Evolutionary conservation across 2,888 invertebrate species (phyloP).

Genomic region (Oligia strigilis): DNA sequence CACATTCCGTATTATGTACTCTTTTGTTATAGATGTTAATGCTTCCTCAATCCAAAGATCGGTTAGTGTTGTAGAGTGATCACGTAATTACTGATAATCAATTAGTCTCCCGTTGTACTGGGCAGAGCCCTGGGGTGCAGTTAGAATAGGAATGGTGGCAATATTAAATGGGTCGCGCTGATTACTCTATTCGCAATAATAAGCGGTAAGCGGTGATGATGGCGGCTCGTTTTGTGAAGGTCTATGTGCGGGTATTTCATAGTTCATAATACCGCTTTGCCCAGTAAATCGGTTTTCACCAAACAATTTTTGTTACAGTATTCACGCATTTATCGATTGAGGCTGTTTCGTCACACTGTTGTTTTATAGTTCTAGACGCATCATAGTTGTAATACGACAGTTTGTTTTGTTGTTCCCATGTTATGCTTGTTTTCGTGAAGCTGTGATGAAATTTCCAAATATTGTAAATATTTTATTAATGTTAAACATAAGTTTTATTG

Average conservation of each 20-base stretch:
- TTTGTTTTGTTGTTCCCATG: conserved; percentile 87
- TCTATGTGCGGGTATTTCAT: conserved; percentile 37
- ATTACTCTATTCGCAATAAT: conserved; percentile 27
- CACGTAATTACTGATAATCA: conserved; percentile 57
- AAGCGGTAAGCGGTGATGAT: conserved; percentile 23
- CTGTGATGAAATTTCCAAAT: conserved; percentile 90
- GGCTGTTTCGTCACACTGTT: conserved; percentile 79
- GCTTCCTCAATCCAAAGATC: conserved; percentile 87
- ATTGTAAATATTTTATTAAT: conserved; percentile 89
- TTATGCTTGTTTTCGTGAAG: conserved; percentile 90
- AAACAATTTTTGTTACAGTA: conserved; percentile 79
- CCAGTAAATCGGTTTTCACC: conserved; percentile 44
- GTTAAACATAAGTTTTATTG: conserved; percentile 84
- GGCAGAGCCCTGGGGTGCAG: conserved; percentile 27
- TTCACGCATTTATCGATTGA: conserved; percentile 88
- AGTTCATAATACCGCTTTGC: conserved; percentile 46
- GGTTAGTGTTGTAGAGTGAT: conserved; percentile 73
- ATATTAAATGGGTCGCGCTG: conserved; percentile 23
- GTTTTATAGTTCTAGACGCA: conserved; percentile 86
- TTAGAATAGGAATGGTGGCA: conserved; percentile 17
- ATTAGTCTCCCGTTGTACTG: conserved; percentile 47
- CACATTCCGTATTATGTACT: conserved; percentile 81
- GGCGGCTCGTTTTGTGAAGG: conserved; percentile 25
- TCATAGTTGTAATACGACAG: conserved; percentile 76
- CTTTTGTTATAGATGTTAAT: conserved; percentile 76